Evolutionary conservation across 2,113 vertebrate genomes (phyloP), one percentile per base, ranked within the genome.

Genomic region (Hypanus sabinus): DNA sequence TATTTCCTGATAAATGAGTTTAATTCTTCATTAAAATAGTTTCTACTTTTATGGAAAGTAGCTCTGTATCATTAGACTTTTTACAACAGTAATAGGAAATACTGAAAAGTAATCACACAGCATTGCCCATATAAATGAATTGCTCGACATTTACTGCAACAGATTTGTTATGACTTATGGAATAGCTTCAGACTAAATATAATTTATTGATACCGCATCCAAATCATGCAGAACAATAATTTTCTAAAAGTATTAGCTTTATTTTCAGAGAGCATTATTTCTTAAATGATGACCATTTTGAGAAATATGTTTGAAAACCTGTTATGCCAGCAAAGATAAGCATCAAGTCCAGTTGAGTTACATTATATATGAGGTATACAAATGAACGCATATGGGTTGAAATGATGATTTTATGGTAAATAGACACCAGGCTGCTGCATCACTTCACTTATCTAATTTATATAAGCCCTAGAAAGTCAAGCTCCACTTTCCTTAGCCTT

Each of bases 401-500:
- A 93, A 75, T 93, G 68, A 93, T 93, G 46, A 93, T 71, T 46
- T 73, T 71, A 93, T 93, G 91, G 91, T 73, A 93, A 93, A 73
- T 46, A 75, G 68, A 55, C 22, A 65, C 85, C 33, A 65, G 12
- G 27, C 57, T 65, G 62, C 57, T 68, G 60, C 85, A 73, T 93
- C 91, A 93, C 70, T 55, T 93, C 36, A 93, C 91, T 27, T 46
- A 93, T 93, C 11, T 73, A 93, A 93, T 73, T 46, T 93, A 70
- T 75, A 93, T 14, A 73, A 55, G 20, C 36, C 38, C 38, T 73
- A 18, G 22, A 71, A 93, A 93, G 36, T 75, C 36, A 93, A 73
- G 68, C 38, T 75, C 70, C 24, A 30, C 12, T 24, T 93, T 93
- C 10, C 10, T 55, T 11, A 18, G 22, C 71, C 70, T 38, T 93